Evolutionary conservation across 2,888 invertebrate species (phyloP).

Genomic region (Drosophila atripex): DNA sequence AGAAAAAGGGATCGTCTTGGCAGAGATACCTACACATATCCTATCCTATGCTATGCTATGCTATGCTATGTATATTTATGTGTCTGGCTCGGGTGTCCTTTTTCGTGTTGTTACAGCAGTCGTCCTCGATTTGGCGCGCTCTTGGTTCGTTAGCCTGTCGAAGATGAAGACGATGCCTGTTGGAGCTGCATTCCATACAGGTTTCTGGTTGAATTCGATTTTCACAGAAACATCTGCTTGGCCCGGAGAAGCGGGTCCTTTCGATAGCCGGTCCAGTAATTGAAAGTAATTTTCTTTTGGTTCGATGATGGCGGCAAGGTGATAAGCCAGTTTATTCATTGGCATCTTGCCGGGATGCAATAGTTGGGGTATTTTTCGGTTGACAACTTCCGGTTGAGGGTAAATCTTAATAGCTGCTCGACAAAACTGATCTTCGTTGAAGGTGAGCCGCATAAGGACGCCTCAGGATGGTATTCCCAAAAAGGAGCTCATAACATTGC

Average conservation of each 20-base stretch:
- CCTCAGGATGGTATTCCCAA: neutral
- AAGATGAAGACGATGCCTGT: slow-evolving; percentile 21
- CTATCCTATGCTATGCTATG: slow-evolving; percentile 12
- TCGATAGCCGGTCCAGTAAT: slow-evolving; percentile 60
- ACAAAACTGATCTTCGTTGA: neutral
- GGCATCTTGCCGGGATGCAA: slow-evolving; percentile 38
- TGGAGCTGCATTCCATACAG: slow-evolving; percentile 54
- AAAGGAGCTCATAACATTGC: neutral
- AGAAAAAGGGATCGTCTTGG: slow-evolving; percentile 44
- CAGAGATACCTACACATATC: slow-evolving; percentile 11
- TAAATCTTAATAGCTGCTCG: neutral
- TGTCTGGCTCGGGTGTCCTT: slow-evolving; percentile 48
- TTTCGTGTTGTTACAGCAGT: slow-evolving; percentile 61
- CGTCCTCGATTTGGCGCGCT: slow-evolving; percentile 59
- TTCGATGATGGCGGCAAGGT: slow-evolving; percentile 51
- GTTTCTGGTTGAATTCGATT: slow-evolving; percentile 42
- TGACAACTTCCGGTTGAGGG: slow-evolving; percentile 53
- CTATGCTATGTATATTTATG: too few relatives aligned
- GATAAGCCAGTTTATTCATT: slow-evolving; percentile 51
- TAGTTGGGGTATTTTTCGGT: slow-evolving; percentile 19
- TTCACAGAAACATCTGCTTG: slow-evolving; percentile 62
- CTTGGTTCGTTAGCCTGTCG: slow-evolving; percentile 39
- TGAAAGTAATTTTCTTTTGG: slow-evolving; percentile 65
- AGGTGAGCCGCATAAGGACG: neutral
- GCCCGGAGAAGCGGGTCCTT: slow-evolving; percentile 50